phyloP scores from a whole-genome alignment of 2,797 vertebrate genomes.

The Paratrypauchen microcephalus region DNA sequence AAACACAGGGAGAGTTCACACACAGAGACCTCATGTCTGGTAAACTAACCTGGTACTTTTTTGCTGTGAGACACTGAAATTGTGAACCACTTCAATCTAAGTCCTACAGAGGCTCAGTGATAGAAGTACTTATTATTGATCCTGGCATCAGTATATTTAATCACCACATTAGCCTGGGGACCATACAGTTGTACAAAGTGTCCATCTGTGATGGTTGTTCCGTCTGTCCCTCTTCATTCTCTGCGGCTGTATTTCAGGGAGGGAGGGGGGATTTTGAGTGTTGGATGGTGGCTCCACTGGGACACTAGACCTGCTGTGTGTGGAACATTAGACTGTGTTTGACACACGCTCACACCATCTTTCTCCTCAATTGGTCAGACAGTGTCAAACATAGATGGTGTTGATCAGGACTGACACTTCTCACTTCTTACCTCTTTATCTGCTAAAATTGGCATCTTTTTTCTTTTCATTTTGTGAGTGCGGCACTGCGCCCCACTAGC shows the following conservation, averaged over 20 bases:
- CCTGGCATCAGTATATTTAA: background rate
- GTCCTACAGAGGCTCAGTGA: background rate
- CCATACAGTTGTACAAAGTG: slow-evolving; percentile 7
- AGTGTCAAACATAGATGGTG: background rate
- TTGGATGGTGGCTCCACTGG: slow-evolving; percentile 7
- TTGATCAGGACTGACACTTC: background rate
- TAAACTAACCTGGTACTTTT: background rate
- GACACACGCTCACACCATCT: background rate
- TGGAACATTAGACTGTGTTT: background rate
- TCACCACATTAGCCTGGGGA: slow-evolving; percentile 2
- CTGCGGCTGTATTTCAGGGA: background rate
- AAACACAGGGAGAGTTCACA: background rate
- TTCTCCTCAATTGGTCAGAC: background rate
- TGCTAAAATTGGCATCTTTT: no score
- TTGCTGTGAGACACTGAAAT: background rate
- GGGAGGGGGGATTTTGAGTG: slow-evolving; percentile 11
- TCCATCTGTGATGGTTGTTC: background rate
- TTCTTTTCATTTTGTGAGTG: no score
- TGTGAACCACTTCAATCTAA: background rate
- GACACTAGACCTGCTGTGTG: slow-evolving; percentile 7
- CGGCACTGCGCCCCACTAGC: no score
- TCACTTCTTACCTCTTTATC: no score
- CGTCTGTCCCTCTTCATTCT: background rate
- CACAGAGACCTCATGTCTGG: background rate
- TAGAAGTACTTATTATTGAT: background rate